Percentiles rank a stretch among this genome's conserved stretches.
These are phyloP conservation scores for Apus apus DNA, from an alignment of 2,113 vertebrate species.

Conservation along the genomic window DNA sequence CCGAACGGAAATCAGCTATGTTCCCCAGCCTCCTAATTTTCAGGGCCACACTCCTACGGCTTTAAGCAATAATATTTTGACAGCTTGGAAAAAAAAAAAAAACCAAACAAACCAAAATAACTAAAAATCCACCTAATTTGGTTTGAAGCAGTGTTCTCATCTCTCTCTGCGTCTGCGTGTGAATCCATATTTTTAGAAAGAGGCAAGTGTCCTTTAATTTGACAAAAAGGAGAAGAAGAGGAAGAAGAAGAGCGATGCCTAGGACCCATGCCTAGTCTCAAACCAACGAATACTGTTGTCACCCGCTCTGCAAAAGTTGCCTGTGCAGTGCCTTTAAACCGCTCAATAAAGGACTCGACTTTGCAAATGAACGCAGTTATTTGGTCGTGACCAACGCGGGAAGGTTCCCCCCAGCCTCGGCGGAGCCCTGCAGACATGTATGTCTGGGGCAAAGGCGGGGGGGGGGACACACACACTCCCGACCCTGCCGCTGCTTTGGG, in stretches of 20 bases:
- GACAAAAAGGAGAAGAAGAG: neutral
- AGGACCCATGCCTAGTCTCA: neutral
- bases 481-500: neutral
- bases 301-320: conserved; percentile 18
- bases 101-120: neutral
- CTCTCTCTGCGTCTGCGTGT: neutral
- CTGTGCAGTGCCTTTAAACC: neutral
- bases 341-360: conserved; percentile 39
- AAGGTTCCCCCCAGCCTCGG: neutral
- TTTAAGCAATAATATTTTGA: neutral
- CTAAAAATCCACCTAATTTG: neutral
- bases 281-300: conserved; percentile 18
- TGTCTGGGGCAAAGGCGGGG: neutral
- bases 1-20: neutral
- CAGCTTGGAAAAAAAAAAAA: neutral
- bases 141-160: neutral
- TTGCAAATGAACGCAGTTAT: neutral
- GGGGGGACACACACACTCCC: neutral
- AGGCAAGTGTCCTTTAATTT: neutral
- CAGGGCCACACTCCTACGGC: neutral
- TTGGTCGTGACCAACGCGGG: neutral
- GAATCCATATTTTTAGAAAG: neutral
- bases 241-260: conserved; percentile 3
- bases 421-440: neutral
- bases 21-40: neutral